phyloP scores from a whole-genome alignment of 2,113 vertebrate species.

The Colius striatus region DNA sequence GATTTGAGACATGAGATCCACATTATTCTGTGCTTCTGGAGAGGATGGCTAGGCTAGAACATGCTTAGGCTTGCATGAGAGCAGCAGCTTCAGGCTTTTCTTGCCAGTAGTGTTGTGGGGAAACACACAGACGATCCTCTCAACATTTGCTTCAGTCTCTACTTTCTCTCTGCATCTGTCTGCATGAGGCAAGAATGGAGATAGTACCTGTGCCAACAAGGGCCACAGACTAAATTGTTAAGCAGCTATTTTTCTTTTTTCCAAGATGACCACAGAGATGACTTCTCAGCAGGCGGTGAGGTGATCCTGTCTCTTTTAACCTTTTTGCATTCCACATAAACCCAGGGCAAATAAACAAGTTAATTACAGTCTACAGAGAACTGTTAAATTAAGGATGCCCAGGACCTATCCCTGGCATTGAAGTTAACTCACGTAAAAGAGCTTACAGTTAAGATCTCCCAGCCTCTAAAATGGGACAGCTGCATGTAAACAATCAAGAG shows the following conservation, averaged over 20 bases:
- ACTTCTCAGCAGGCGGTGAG: neutral
- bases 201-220: neutral
- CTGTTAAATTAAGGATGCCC: neutral
- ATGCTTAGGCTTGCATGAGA: accelerated
- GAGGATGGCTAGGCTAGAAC: accelerated
- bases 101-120: neutral
- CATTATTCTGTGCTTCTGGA: accelerated
- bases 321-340: neutral
- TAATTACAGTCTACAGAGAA: neutral
- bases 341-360: neutral
- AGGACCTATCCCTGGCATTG: neutral
- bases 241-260: neutral
- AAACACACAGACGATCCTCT: neutral
- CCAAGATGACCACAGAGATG: neutral
- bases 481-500: neutral
- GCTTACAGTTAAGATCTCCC: neutral
- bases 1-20: neutral
- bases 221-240: neutral
- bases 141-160: neutral
- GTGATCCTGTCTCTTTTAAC: neutral
- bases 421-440: neutral
- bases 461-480: neutral
- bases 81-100: neutral
- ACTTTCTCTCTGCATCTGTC: neutral
- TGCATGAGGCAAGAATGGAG: accelerated